Evolutionary conservation across 2,888 invertebrate species (phyloP), one percentile per base, ranked within the genome.

Genomic region (Phoronis australis): DNA sequence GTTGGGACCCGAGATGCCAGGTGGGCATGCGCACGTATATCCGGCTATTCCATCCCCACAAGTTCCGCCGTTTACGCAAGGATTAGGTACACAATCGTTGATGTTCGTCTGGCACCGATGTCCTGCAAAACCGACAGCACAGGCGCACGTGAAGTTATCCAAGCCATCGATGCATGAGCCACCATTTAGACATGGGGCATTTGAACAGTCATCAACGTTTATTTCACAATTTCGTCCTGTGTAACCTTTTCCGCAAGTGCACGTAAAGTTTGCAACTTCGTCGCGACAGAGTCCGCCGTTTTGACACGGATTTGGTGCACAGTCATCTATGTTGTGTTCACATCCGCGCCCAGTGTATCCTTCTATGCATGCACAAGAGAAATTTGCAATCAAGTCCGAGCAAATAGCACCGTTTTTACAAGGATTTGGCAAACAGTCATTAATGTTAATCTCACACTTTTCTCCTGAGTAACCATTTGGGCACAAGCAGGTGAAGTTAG

Each of bases 401-500:
- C 61, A 60, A 9, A 40, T 44, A 22, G 54, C 49, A 62, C 63
- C 68, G 50, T 75, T 74, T 66, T 87, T 85, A 5, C 84, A 81
- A 6, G 68, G 70, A 37, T 62, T 70, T 4, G 57, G 58, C 20
- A 56, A 55, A 46, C 76, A 77, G 27, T 69, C 68, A 54, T 76
- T 66, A 43, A 67, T 60, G 52, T 73, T 66, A 5, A 54, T 52
- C 54, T 89, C 88, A 79, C 95, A 77, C 45, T 86, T 86, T 39
- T 79, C 71, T 12, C 93, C 93, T 42, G 84, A 83, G 79, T 83
- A 93, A 4, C 92, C 93, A 6, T 84, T 79, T 1, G 84, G 84
- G 66, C 95, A 95, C 25, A 82, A 82, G 79, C 94, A 95, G 51
- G 82, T 82, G 80, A 87, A 91, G 6, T 42, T 47, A 42, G 48